These are phyloP conservation scores for Clusia tigrina DNA, from an alignment of 2,888 invertebrate genomes.

Conservation along the genomic window DNA sequence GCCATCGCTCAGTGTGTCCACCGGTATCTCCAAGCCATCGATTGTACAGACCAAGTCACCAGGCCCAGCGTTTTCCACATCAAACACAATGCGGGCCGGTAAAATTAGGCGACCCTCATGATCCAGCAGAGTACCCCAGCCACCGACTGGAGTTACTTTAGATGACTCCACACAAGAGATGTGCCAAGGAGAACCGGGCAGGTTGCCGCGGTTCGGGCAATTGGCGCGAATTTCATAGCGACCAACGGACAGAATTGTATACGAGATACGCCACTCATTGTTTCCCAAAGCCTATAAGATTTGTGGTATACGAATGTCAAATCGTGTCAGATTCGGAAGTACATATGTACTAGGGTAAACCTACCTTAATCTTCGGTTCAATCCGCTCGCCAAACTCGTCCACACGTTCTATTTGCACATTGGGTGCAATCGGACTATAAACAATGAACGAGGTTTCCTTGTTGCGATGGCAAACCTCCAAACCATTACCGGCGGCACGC, in stretches of 20 bases:
- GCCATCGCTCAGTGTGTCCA: conserved; percentile 61
- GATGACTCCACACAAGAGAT: conserved; percentile 66
- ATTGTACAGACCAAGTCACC: conserved; percentile 77
- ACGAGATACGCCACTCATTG: conserved; percentile 88
- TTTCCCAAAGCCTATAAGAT: conserved; percentile 66
- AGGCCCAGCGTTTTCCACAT: conserved; percentile 89
- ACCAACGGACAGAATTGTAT: conserved; percentile 91
- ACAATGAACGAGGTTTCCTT: conserved; percentile 78
- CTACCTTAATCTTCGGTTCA: conserved; percentile 63
- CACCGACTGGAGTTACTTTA: conserved; percentile 72
- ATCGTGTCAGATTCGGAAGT: too few species aligned
- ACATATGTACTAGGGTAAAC: background rate
- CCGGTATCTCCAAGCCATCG: conserved; percentile 69
- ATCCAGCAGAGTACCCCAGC: conserved; percentile 85
- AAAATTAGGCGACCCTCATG: conserved; percentile 76
- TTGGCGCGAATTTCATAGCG: conserved; percentile 88
- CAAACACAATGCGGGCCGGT: conserved; percentile 84
- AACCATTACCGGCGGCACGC: conserved; percentile 73
- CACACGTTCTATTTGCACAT: conserved; percentile 69
- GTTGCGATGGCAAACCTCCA: conserved; percentile 75
- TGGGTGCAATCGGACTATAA: conserved; percentile 66
- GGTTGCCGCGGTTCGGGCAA: conserved; percentile 68
- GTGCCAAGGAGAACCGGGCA: conserved; percentile 84
- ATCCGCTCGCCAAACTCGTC: conserved; percentile 64
- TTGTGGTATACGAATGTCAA: background rate